Base-by-base conservation (phyloP, 1,140 invertebrate genomes). In the Charaxes varanes region DNA sequence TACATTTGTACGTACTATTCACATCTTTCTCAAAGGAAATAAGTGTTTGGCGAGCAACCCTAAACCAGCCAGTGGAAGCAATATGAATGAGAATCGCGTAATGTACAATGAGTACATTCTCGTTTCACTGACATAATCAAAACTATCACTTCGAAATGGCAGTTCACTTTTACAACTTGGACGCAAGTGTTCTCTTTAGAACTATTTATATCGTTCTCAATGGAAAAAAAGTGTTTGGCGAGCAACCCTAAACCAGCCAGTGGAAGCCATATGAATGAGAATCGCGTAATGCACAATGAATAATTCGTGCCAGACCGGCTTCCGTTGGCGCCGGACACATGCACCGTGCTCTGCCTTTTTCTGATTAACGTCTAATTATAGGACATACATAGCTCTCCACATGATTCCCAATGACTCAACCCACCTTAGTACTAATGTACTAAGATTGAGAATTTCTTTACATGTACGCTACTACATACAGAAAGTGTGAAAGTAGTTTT, bases 321-420 rank as follows among this genome's bases (percentile, higher is more conserved):
- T 81, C 73, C 77, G 71, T 62, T 74, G 71, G 71, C 69, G 71
- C 71, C 69, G 73, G 71, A 69, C 71, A 70, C 53, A 69, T 71
- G 74, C 62, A 67, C 54, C 51, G 53, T 59, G 56, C 68, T 63
- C 62, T 59, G 64, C 67, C 71, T 78, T 82, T 77, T 82, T 82
- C 78, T 77, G 71, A 79, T 82, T 76, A 82, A 74, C 62, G 60
- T 82, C 71, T 82, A 82, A 82, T 80, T 77, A 79, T 79, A 82
- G 74, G 71, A 58, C 65, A 59, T n/a, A n/a, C n/a, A n/a, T 63
- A 64, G 63, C 59, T 66, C 62, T 72, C 60, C 54, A 66, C 52
- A 73, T 66, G 69, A 69, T 67, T 67, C 58, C 53, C 56, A 53
- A 61, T 81, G 77, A 80, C 56, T 80, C 76, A 78, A 61, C 34